Conservation (phyloP, 2,888 invertebrate species). For the Trichopoda pennipes region DNA sequence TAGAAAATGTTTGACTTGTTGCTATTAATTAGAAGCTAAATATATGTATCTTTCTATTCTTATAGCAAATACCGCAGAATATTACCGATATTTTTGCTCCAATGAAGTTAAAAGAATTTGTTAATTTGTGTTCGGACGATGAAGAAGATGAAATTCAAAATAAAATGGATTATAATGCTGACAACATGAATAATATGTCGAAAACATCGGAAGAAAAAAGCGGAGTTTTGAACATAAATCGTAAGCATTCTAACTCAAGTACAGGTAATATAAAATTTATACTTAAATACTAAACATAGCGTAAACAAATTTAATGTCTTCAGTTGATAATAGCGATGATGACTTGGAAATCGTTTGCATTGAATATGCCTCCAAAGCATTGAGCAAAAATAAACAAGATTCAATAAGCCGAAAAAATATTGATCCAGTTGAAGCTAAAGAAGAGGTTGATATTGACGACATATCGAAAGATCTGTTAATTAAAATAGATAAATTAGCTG, state of each 20-base stretch:
- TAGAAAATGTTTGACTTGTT: no score
- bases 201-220: background rate
- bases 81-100: constrained; percentile 62
- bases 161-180: background rate
- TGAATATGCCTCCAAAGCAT: constrained; percentile 13
- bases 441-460: constrained; percentile 20
- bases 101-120: constrained; percentile 26
- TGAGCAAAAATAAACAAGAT: background rate
- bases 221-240: background rate
- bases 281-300: background rate
- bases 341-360: constrained; percentile 56
- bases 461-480: constrained; percentile 38
- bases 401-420: background rate
- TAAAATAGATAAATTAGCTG: constrained; percentile 48
- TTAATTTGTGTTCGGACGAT: constrained; percentile 70
- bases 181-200: background rate
- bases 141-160: constrained; percentile 39
- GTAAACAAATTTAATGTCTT: background rate
- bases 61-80: constrained; percentile 61
- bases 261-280: constrained; percentile 2
- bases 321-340: constrained; percentile 42
- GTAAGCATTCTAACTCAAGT: background rate
- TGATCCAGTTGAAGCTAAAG: background rate
- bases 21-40: no score
- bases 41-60: no score